These are phyloP conservation scores for Elanoides forficatus DNA, from an alignment of 2,113 vertebrate species.

Conservation along the genomic window DNA sequence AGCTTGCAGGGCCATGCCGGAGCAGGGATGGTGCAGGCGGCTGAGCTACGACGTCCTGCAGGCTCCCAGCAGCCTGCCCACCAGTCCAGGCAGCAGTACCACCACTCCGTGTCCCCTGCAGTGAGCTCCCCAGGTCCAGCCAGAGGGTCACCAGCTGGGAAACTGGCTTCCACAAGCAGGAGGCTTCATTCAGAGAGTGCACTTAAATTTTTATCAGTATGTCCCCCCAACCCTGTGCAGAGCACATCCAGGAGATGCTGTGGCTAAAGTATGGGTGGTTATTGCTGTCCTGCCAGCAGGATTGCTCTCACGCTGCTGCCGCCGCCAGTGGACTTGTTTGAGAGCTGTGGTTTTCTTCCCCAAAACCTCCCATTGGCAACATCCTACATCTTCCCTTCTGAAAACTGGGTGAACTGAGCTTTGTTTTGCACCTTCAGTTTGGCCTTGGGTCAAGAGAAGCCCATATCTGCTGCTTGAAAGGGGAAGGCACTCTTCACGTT, in stretches of 20 bases:
- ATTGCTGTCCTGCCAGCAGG: neutral
- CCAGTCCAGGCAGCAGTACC: neutral
- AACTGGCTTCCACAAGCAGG: neutral
- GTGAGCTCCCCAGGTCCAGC: neutral
- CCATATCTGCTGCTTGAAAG: neutral
- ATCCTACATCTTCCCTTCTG: neutral
- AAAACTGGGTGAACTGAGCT: neutral
- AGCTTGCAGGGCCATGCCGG: neutral
- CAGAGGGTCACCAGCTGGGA: neutral
- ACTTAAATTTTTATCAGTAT: neutral
- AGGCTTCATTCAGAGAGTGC: neutral
- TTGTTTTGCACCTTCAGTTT: neutral
- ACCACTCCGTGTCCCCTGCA: neutral
- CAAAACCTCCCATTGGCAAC: neutral
- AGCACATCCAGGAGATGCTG: neutral
- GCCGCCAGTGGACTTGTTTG: neutral
- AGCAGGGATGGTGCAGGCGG: neutral
- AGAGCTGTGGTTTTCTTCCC: neutral
- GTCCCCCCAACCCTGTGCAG: neutral
- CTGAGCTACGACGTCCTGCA: rapidly evolving
- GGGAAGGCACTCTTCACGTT: neutral
- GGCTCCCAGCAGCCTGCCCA: neutral
- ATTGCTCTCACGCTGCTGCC: neutral
- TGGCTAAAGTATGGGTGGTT: neutral
- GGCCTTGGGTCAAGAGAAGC: neutral